A percentile compares a stretch with the other conserved stretches of the same genome.
Conservation (phyloP, 2,797 vertebrate genomes). For the Lemur catta region DNA sequence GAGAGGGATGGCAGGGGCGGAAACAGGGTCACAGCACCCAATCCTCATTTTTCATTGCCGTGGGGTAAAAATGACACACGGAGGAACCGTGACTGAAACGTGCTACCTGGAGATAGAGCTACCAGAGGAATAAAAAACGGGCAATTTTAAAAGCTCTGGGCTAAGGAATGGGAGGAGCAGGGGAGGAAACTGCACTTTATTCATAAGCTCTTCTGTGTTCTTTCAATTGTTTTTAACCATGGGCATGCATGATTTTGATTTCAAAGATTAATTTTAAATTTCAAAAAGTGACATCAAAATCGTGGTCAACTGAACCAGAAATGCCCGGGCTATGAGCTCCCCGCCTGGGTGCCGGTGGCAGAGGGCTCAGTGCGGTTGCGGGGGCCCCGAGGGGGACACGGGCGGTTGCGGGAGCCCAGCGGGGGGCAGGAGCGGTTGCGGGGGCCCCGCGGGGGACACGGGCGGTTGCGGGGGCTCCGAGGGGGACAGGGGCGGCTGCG, state of each 20-base stretch:
- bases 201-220: not conserved
- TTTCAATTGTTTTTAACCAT: not conserved
- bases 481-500: rapidly evolving
- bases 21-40: not conserved
- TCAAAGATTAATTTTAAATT: not conserved
- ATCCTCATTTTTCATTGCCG: not conserved
- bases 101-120: not conserved
- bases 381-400: rapidly evolving
- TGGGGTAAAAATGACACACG: not conserved
- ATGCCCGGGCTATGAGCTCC: not conserved
- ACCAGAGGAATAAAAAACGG: not conserved
- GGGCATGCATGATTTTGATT: not conserved
- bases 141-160: not conserved
- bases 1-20: rapidly evolving
- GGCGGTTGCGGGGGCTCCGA: rapidly evolving
- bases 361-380: rapidly evolving
- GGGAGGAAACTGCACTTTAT: not conserved
- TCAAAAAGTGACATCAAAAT: not conserved
- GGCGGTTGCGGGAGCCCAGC: rapidly evolving
- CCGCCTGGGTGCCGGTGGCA: rapidly evolving
- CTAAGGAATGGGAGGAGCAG: too few species aligned
- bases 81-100: not conserved
- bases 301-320: not conserved
- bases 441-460: rapidly evolving
- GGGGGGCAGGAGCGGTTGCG: too few species aligned